A percentile compares a stretch with the other conserved stretches of the same genome.
phyloP scores from a whole-genome alignment of 1,140 invertebrate species.

The fruit fly (Drosophila melanogaster) region Release_6_plus_ISO1_MT NT_033779.5:6100001-6100500 shows the following conservation, averaged over 20 bases:
- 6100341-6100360: constrained; percentile 41
- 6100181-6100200: neutral
- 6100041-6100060: too few relatives aligned
- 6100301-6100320: constrained; percentile 42
- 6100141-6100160: neutral
- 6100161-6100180: neutral
- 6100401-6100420: constrained; percentile 41
- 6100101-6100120: too few relatives aligned
- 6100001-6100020: too few relatives aligned
- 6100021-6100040: too few relatives aligned
- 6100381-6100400: constrained; percentile 38
- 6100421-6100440: neutral
- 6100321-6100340: constrained; percentile 16
- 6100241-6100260: constrained; percentile 30
- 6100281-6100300: constrained; percentile 30
- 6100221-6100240: constrained; percentile 33
- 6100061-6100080: too few relatives aligned
- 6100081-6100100: too few relatives aligned
- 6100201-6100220: constrained; percentile 59
- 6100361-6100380: constrained; percentile 46
- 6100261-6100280: constrained; percentile 45
- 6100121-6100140: neutral
- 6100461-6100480: too few relatives aligned
- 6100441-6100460: constrained; percentile 5
- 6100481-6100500: neutral